Evolutionary conservation across 2,797 vertebrate species (phyloP), one percentile per base, ranked within the genome.

Genomic region (Alcedo quadribrachys): DNA sequence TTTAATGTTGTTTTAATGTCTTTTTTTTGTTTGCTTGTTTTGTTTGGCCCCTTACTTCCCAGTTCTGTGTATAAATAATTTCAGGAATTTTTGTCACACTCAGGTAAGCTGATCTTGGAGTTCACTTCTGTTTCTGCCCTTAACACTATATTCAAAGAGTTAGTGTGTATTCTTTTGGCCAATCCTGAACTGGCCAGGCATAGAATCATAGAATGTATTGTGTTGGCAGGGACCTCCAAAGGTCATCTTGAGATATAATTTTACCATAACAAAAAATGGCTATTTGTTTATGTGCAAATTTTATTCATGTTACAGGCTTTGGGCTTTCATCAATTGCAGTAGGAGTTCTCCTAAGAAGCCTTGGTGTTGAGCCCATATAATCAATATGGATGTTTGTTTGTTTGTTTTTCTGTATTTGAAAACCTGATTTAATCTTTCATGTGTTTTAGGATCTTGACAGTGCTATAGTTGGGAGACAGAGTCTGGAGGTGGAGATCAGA

Each of bases 361-460:
- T 61, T 35, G 15, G 33, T 3, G 6, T 13, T 75, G 46, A 63
- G n/a, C 21, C 19, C 8, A 8, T 66, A n/a, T 28, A 18, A 77
- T 4, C 11, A 61, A 16, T 15, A 37, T 15, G 18, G 18, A 6
- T 51, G 2, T 50, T 50, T 22, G 24, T 25, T 48, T 48, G 13
- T 46, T 46, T 46, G 20, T 48, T 48, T 25, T 48, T 25, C 25
- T 51, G 48, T 51, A 27, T 67, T 54, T 3, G 27, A 92, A 88
- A 77, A 19, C 11, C 14, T 61, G 2, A 2, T 71, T 92, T 73
- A 73, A 46, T 71, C 35, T 85, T 88, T 74, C 65, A 43, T 86
- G 25, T 73, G 33, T 94, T 94, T 91, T 86, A 99, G 99, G 98
- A 98, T 95, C 87, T 99, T 58, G 97, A 98, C 30, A 94, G 88